Evolutionary conservation across 1,140 invertebrate species (phyloP).

Genomic region (Halyomorpha halys): DNA sequence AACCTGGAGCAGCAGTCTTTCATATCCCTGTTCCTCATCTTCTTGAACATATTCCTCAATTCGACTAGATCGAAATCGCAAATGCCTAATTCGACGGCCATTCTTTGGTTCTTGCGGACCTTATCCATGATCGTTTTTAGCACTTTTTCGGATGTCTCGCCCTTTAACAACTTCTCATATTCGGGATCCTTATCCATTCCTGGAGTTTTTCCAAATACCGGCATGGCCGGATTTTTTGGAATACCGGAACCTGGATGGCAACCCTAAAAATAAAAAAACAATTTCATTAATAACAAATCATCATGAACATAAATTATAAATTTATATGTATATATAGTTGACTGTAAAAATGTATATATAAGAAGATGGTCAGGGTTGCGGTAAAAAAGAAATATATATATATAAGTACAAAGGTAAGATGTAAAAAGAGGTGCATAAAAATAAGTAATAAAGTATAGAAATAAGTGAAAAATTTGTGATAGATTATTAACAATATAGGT

Average conservation of each 20-base stretch:
- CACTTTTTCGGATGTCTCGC: not conserved
- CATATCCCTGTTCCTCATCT: not conserved
- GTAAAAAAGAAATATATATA: no score
- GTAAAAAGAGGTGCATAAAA: no score
- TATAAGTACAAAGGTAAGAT: no score
- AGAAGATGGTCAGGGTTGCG: no score
- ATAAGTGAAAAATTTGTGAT: no score
- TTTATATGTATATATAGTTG: no score
- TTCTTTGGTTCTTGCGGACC: not conserved
- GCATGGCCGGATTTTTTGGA: not conserved
- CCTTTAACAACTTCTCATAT: not conserved
- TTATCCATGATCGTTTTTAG: not conserved
- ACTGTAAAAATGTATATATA: no score
- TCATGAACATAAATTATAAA: no score
- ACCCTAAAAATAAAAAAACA: not conserved
- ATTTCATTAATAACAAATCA: no score
- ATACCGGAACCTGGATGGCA: not conserved
- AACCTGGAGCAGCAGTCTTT: not conserved
- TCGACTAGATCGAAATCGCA: not conserved
- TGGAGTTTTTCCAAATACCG: not conserved
- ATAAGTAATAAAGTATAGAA: no score
- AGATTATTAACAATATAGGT: no score
- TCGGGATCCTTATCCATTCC: not conserved
- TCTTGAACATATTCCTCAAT: not conserved
- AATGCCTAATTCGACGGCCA: constrained; percentile 1